Evolutionary conservation across 2,113 vertebrate genomes (phyloP).

Genomic region (Trinectes maculatus): DNA sequence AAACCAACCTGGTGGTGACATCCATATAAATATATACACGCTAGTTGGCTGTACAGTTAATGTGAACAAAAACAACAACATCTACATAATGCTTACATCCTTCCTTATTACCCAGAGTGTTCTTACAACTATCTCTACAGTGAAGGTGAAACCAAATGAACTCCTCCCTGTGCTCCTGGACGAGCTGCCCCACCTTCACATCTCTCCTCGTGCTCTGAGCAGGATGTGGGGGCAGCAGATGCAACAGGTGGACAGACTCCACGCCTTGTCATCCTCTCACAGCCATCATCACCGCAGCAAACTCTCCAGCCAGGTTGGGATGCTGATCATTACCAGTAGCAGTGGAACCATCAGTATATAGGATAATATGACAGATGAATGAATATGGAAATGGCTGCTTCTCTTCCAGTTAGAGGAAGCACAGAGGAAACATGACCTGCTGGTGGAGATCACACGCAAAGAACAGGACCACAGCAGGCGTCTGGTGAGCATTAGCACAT

Average conservation of each 20-base stretch:
- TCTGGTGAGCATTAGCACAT: conserved; percentile 83
- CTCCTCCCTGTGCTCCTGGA: conserved; percentile 88
- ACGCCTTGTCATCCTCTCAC: conserved; percentile 58
- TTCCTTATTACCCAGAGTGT: too few species aligned
- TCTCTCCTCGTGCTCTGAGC: conserved; percentile 84
- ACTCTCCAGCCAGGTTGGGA: conserved; percentile 85
- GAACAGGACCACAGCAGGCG: conserved; percentile 89
- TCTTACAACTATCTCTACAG: conserved; percentile 76
- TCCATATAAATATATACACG: too few species aligned
- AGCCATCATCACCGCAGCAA: conserved; percentile 69
- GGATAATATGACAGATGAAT: background rate
- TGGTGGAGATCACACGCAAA: conserved; percentile 86
- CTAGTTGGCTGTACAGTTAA: too few species aligned
- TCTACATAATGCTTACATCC: too few species aligned
- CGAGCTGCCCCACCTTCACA: conserved; percentile 88
- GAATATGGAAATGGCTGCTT: background rate
- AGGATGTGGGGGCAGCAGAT: conserved; percentile 93
- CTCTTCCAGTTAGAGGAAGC: conserved; percentile 87
- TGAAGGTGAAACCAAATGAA: conserved; percentile 86
- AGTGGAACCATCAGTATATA: background rate
- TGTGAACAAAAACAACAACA: too few species aligned
- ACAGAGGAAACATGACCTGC: conserved; percentile 88
- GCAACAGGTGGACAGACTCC: conserved; percentile 84
- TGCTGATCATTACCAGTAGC: background rate
- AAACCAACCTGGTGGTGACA: too few species aligned